Base-by-base conservation (phyloP, 2,888 invertebrate genomes). In the Noctua comes region DNA sequence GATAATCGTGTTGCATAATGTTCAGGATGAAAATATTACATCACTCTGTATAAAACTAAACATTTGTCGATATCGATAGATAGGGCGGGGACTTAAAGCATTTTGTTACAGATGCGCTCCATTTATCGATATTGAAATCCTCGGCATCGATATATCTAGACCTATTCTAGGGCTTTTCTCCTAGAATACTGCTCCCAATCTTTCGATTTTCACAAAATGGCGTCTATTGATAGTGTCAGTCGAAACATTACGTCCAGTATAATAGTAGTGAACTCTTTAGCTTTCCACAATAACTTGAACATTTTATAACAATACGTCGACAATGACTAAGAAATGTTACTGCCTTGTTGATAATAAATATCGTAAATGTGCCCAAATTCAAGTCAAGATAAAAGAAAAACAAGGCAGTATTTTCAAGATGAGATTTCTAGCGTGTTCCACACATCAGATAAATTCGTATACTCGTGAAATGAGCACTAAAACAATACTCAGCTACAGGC, bases 1-100 rank as follows among this genome's bases (percentile, higher is more conserved):
- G 91, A 92, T 91, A 91, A 91, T 90, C 90, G 87, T 88, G 90
- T 91, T 94, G 93, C 94, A 94, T 92, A 95, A 93, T 94, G 94
- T 95, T 93, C 93, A 93, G 77, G 77, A 90, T 92, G 93, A 93
- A 94, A 94, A 92, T 89, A 88, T 86, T 85, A 82, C 83, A 76
- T 80, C 82, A 77, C 71, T 82, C 82, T 82, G 84, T 87, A 77
- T 83, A 80, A 85, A 76, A 87, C 75, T 86, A 80, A 85, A 76
- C 76, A 36, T 79, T 69, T 80, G 71, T 79, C 82, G 71, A 80
- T 75, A 80, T 80, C 77, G 80, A 83, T 78, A 80, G 43, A 79
- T 65, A 82, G 57, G 68, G 77, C 70, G 71, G 57, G 10, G 62
- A 76, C 36, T 85, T 81, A 80, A 83, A 80, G 77, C 79, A 76